These are phyloP conservation scores for Alloplasta piceator DNA, from an alignment of 2,888 invertebrate species.

Conservation along the genomic window DNA sequence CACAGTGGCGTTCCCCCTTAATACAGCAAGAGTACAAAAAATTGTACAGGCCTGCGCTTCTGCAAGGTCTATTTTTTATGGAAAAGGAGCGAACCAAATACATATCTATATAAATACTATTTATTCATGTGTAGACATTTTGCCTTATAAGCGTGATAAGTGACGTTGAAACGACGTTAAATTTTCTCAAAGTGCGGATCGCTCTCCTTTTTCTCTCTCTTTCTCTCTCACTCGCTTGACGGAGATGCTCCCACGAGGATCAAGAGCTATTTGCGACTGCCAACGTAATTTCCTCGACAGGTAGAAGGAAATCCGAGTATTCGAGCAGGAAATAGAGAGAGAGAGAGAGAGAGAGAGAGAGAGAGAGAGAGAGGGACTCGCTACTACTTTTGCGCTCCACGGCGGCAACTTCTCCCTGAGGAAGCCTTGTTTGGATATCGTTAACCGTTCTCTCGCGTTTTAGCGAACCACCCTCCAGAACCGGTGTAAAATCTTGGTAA, in stretches of 20 bases:
- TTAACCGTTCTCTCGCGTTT: constrained; percentile 75
- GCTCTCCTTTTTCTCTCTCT: neutral
- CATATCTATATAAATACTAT: too few relatives aligned
- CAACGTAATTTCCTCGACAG: constrained; percentile 60
- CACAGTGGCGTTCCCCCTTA: too few relatives aligned
- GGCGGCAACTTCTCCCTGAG: constrained; percentile 52
- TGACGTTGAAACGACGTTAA: constrained; percentile 62
- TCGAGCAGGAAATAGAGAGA: constrained; percentile 21
- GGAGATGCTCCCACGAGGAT: constrained; percentile 49
- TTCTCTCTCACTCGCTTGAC: constrained; percentile 1
- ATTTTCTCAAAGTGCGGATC: constrained; percentile 39
- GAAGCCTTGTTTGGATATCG: constrained; percentile 79
- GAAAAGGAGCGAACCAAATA: too few relatives aligned
- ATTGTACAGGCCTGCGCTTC: too few relatives aligned
- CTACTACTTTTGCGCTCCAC: constrained; percentile 44
- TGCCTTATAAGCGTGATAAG: constrained; percentile 42
- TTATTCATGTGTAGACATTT: neutral
- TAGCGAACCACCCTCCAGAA: constrained; percentile 41
- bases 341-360: constrained; percentile 21
- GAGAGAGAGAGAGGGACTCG: constrained; percentile 10
- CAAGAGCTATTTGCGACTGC: constrained; percentile 62
- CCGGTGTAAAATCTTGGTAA: constrained; percentile 29
- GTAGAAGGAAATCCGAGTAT: constrained; percentile 36
- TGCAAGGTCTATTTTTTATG: too few relatives aligned
- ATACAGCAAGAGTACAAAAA: too few relatives aligned